These are phyloP conservation scores for Mobula birostris DNA, from an alignment of 2,113 vertebrate genomes.

Conservation along the genomic window DNA sequence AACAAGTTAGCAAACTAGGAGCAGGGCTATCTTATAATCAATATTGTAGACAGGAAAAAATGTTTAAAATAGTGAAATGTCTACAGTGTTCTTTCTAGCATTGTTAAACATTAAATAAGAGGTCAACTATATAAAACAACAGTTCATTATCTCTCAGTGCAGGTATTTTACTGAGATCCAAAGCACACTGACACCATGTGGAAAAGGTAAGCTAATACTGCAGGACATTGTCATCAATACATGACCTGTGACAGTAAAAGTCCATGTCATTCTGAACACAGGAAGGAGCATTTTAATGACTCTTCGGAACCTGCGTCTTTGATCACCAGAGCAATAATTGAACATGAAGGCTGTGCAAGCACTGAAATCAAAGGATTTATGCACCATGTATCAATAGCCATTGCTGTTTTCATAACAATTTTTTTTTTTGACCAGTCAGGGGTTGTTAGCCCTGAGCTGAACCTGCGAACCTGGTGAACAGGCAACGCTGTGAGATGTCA, in stretches of 20 bases:
- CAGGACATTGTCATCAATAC: background rate
- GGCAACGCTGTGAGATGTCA: too few species aligned
- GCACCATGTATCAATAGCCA: background rate
- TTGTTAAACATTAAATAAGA: background rate
- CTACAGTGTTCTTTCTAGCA: background rate
- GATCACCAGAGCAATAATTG: background rate
- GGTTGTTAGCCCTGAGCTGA: too few species aligned
- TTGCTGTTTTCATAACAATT: too few species aligned
- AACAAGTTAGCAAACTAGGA: background rate
- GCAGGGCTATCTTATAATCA: background rate
- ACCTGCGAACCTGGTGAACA: too few species aligned
- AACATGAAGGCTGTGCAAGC: background rate
- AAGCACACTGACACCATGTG: constrained; percentile 34
- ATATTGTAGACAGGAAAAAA: background rate
- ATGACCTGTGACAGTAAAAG: background rate
- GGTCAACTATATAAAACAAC: background rate
- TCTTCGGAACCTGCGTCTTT: background rate
- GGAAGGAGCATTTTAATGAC: background rate
- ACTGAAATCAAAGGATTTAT: background rate
- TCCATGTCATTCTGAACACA: background rate
- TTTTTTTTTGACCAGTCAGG: too few species aligned
- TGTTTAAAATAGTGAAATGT: constrained; percentile 6
- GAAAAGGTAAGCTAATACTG: background rate
- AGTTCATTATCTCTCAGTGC: background rate
- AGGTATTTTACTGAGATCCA: background rate